phyloP scores from a whole-genome alignment of 2,113 vertebrate genomes.

The Hippocampus guttulatus region DNA sequence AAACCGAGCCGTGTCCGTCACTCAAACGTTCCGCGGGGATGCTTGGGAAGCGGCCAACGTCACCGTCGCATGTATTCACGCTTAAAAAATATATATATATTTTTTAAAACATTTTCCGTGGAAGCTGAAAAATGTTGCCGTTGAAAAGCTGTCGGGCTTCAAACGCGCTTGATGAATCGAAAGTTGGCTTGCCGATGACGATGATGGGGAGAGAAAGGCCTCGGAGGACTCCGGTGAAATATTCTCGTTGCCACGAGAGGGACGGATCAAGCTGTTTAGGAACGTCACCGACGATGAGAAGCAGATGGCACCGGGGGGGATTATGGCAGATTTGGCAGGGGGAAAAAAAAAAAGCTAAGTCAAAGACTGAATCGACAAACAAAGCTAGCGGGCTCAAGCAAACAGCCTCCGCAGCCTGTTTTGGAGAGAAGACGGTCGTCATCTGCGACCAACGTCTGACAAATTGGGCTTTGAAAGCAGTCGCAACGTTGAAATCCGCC shows the following conservation, averaged over 20 bases:
- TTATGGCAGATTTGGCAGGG: constrained; percentile 8
- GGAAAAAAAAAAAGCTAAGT: not conserved
- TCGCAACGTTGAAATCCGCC: not conserved
- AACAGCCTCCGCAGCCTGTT: not conserved
- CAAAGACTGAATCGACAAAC: not conserved
- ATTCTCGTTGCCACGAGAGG: not conserved
- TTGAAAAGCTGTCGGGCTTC: not conserved
- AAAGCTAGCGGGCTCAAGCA: not conserved
- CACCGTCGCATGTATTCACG: not conserved
- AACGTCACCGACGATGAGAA: constrained; percentile 1
- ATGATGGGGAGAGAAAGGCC: not conserved
- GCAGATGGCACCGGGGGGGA: constrained; percentile 5
- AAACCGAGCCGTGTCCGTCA: constrained; percentile 1
- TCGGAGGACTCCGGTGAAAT: constrained; percentile 1
- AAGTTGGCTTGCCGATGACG: not conserved
- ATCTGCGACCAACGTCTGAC: not conserved
- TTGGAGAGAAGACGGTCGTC: not conserved
- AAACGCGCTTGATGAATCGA: not conserved
- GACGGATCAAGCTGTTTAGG: constrained; percentile 3
- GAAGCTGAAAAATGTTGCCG: not conserved
- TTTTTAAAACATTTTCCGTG: not conserved
- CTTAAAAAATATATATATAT: not conserved
- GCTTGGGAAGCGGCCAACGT: not conserved
- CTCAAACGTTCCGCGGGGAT: not conserved
- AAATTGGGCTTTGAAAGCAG: not conserved